Evolutionary conservation across 2,113 vertebrate genomes (phyloP).

Genomic region (Kryptolebias marmoratus): DNA sequence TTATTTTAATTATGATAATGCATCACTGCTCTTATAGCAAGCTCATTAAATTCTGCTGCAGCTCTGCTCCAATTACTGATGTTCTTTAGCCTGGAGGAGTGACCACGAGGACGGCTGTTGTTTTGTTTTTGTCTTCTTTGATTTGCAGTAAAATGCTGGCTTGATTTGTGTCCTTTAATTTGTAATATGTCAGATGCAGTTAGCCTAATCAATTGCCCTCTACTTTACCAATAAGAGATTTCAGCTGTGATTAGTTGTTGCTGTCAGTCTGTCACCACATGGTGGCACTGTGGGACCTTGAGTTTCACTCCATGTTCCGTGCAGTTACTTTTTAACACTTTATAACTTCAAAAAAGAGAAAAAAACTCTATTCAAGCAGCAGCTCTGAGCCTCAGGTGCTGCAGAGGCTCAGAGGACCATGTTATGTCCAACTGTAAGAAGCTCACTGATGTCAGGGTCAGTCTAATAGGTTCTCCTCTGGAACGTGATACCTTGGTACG

Average conservation of each 20-base stretch:
- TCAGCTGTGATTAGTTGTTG: background rate
- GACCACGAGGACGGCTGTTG: conserved; percentile 7
- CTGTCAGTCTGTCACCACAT: conserved; percentile 42
- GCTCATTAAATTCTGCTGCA: conserved; percentile 10
- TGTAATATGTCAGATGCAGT: conserved; percentile 25
- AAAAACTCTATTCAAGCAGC: conserved; percentile 8
- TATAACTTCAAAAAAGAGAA: conserved; percentile 6
- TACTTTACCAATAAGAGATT: conserved; percentile 19
- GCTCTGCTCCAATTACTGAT: background rate
- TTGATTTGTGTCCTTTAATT: conserved; percentile 12
- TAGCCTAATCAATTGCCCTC: conserved; percentile 20
- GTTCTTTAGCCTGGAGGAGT: conserved; percentile 4
- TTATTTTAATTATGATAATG: background rate
- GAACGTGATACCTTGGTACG: background rate
- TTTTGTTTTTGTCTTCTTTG: conserved; percentile 24
- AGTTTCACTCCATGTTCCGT: background rate
- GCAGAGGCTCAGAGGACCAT: conserved; percentile 7
- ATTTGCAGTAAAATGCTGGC: conserved; percentile 12
- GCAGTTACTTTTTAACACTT: background rate
- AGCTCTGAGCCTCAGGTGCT: background rate
- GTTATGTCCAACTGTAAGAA: conserved; percentile 12
- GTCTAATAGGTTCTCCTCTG: conserved; percentile 1
- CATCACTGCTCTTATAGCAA: background rate
- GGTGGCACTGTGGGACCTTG: conserved; percentile 66
- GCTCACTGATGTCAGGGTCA: background rate